These are phyloP conservation scores for Micromesistius poutassou DNA, from an alignment of 2,797 vertebrate genomes.

Conservation along the genomic window DNA sequence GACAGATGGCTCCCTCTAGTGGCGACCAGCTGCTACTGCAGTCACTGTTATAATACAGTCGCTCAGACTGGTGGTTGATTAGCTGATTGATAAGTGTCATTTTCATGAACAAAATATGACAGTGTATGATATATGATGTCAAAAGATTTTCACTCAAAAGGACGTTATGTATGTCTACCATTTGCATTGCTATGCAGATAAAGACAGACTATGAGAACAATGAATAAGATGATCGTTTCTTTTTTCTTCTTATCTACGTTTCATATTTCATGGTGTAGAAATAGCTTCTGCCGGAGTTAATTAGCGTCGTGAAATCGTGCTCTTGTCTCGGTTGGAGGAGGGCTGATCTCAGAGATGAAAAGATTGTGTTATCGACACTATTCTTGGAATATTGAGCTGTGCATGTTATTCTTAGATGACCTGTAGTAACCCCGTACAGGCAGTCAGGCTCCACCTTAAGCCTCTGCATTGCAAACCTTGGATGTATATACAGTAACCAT, in stretches of 20 bases:
- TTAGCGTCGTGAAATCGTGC: not conserved
- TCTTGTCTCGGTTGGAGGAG: constrained; percentile 4
- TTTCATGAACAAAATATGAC: not conserved
- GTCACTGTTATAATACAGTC: not conserved
- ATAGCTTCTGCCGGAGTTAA: not conserved
- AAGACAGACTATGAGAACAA: not conserved
- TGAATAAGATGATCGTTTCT: not conserved
- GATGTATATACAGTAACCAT: not conserved
- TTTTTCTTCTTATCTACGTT: not conserved
- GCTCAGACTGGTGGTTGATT: not conserved
- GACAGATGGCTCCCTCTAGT: not conserved
- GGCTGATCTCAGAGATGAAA: constrained; percentile 9
- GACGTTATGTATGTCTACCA: not conserved
- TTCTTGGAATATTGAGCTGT: constrained; percentile 27
- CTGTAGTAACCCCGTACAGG: not conserved
- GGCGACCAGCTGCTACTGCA: not conserved
- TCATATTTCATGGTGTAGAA: not conserved
- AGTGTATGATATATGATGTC: too few species aligned
- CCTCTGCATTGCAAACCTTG: not conserved
- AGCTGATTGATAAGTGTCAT: not conserved
- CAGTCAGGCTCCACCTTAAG: too few species aligned
- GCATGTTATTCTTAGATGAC: not conserved
- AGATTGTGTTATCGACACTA: constrained; percentile 17
- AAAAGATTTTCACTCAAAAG: not conserved
- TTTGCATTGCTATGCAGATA: not conserved